These are phyloP conservation scores for Masnerella sp. DNA, from an alignment of 2,888 invertebrate genomes.

Conservation along the genomic window DNA sequence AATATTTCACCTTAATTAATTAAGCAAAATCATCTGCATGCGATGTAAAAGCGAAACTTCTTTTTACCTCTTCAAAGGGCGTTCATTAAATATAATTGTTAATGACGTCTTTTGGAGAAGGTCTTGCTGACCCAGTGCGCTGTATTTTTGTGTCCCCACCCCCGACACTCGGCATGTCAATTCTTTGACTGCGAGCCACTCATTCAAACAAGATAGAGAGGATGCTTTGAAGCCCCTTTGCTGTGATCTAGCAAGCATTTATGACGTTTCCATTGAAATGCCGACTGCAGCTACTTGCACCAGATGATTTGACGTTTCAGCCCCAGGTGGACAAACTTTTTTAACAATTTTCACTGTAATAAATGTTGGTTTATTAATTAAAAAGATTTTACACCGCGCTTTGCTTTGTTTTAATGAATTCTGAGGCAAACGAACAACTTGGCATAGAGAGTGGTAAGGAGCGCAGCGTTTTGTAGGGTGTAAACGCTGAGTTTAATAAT, in stretches of 20 bases:
- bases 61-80: neutral
- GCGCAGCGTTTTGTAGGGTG: too few relatives aligned
- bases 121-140: conserved; percentile 2
- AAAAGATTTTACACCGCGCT: too few relatives aligned
- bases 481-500: too few relatives aligned
- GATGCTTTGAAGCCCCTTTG: conserved; percentile 12
- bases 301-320: conserved; percentile 9
- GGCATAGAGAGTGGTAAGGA: too few relatives aligned
- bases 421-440: too few relatives aligned
- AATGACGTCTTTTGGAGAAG: neutral
- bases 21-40: too few relatives aligned
- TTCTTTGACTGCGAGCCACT: conserved; percentile 22
- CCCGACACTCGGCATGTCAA: conserved; percentile 8
- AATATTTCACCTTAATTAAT: too few relatives aligned
- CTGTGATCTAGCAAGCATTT: conserved; percentile 25
- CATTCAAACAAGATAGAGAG: conserved; percentile 11
- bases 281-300: conserved; percentile 3
- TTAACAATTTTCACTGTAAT: neutral
- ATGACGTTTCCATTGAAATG: conserved; percentile 26
- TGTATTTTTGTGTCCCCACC: neutral
- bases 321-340: neutral
- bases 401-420: too few relatives aligned
- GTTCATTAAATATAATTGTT: conserved; percentile 18
- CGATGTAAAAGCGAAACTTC: neutral
- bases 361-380: too few relatives aligned